Evolutionary conservation across 2,888 invertebrate genomes (phyloP).

Genomic region (Dasysyrphus albostriatus): DNA sequence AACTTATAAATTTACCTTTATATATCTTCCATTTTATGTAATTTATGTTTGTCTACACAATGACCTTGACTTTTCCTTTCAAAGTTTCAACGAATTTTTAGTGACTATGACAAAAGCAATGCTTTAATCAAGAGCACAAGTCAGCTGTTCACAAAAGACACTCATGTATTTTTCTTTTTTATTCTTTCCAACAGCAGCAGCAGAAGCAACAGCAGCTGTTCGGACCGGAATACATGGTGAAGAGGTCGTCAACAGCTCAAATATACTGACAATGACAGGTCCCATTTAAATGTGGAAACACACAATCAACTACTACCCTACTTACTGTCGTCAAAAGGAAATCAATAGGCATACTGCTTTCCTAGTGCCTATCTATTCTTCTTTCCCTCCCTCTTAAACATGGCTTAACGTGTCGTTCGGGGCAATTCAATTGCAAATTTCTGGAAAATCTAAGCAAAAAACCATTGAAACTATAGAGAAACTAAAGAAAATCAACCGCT

Average conservation of each 20-base stretch:
- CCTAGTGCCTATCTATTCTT: not conserved
- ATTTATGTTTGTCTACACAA: not conserved
- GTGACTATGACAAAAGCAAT: not conserved
- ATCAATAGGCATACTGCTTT: conserved; percentile 53
- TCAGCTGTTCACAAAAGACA: conserved; percentile 39
- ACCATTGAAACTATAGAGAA: conserved; percentile 18
- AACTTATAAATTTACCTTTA: no score
- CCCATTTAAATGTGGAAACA: conserved; percentile 63
- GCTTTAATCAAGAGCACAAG: not conserved
- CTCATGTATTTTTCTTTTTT: not conserved
- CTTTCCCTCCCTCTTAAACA: conserved; percentile 4
- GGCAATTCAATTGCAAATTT: conserved; percentile 55
- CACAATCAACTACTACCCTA: conserved; percentile 74
- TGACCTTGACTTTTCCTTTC: conserved; percentile 49
- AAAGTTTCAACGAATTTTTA: conserved; percentile 6
- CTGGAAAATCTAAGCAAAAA: conserved; percentile 35
- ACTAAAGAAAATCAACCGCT: conserved; percentile 44
- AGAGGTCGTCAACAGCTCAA: conserved; percentile 58
- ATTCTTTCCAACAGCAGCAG: conserved; percentile 15
- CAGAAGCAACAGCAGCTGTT: conserved; percentile 56
- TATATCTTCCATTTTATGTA: not conserved
- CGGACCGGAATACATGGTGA: conserved; percentile 10
- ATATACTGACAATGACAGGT: conserved; percentile 49
- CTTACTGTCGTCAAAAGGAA: conserved; percentile 72
- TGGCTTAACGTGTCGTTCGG: conserved; percentile 12